A percentile compares a stretch with the other conserved stretches of the same genome.
Conservation (phyloP, 53 echinoderm and acorn worm genomes). For the Paracentrotus lividus region DNA sequence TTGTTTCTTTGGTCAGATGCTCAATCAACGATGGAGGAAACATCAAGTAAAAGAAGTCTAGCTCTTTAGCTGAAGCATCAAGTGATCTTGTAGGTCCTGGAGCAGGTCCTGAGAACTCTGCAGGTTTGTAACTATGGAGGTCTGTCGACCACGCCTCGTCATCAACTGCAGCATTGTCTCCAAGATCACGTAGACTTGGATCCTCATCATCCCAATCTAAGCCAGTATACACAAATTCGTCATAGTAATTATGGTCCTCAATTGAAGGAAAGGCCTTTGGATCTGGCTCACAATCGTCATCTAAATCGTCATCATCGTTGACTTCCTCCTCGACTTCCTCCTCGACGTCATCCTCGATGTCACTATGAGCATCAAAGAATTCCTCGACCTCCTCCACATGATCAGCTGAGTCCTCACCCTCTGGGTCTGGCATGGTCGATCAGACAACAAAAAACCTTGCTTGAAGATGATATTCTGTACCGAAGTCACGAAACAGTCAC, state of each 20-base stretch:
- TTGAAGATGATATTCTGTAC: too few relatives aligned
- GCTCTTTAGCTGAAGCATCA: background rate
- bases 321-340: background rate
- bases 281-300: background rate
- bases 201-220: background rate
- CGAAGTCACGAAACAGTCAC: too few relatives aligned
- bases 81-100: constrained; percentile 22
- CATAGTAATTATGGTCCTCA: background rate
- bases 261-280: background rate
- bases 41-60: constrained; percentile 30
- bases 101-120: background rate
- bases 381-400: too few relatives aligned
- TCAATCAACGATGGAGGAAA: constrained; percentile 29
- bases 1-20: constrained; percentile 13
- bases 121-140: background rate
- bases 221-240: background rate
- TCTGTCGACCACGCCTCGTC: constrained; percentile 9
- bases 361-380: too few relatives aligned
- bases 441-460: too few relatives aligned
- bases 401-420: too few relatives aligned
- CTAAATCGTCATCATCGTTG: background rate
- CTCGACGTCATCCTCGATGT: background rate
- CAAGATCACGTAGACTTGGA: background rate
- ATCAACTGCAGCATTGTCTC: background rate
- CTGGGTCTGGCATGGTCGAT: too few relatives aligned